Base-by-base conservation (phyloP, 2,888 invertebrate genomes). In the Drosophila cognata region DNA sequence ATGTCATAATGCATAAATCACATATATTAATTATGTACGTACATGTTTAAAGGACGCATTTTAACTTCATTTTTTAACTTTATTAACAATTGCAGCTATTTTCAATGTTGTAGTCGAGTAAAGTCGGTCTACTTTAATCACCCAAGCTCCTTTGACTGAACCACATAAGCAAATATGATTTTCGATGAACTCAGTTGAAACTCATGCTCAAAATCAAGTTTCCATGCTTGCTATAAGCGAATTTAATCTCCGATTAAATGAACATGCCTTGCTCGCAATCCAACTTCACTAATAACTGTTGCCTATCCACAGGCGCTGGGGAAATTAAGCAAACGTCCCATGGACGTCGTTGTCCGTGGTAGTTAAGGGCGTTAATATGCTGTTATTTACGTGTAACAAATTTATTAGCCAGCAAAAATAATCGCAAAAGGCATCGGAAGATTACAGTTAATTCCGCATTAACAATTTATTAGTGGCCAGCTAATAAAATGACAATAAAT, bases 241-340 rank as follows among this genome's bases (percentile, higher is more conserved):
- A n/a, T n/a, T 21, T 4, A 41, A 4, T 21, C 43, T 1, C 6
- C 6, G 3, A 43, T 43, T 21, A 6, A 43, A 13, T 21, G 13
- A 21, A 46, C 4, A 21, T 21, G 4, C 46, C 7, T 21, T 25
- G 21, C 46, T 16, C 8, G 46, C 3, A 7, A 6, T 21, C 13
- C 5, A 28, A 36, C 6, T 25, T 6, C 10, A 18, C 28, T 31
- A 18, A 46, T 50, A 21, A 57, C 7, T 48, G 43, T 59, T 62
- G 62, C 51, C 57, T 61, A 62, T 43, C 13, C 31, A 2, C 38
- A 58, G 61, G 68, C 57, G 61, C 38, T 11, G 28, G 8, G 6
- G 0, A 70, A 29, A 66, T 70, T 65, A n/a, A 62, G 31, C 59
- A 79, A 74, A 63, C 79, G 75, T 62, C 75, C 7, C 48, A 16